Evolutionary conservation across 2,888 invertebrate genomes (phyloP).

Genomic region (Neoaliturus tenellus): DNA sequence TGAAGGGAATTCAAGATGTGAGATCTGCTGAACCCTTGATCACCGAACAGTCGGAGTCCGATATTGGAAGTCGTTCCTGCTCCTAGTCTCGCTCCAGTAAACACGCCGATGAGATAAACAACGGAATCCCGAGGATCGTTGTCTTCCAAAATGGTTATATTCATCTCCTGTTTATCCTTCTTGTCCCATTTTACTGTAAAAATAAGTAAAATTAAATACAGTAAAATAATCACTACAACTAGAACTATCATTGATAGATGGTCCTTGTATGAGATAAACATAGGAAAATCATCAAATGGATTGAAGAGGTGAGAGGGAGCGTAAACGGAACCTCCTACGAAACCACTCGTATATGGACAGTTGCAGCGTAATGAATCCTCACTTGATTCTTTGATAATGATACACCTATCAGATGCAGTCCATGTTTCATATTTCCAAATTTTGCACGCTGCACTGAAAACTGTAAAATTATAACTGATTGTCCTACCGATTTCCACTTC

Average conservation of each 20-base stretch:
- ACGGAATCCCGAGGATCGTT: neutral
- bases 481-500: neutral
- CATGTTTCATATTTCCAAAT: neutral
- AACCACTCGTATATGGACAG: neutral
- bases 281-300: neutral
- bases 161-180: neutral
- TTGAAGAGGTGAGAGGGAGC: neutral
- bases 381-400: neutral
- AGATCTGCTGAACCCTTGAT: neutral
- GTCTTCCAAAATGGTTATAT: neutral
- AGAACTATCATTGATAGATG: neutral
- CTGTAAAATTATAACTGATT: neutral
- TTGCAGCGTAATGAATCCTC: neutral
- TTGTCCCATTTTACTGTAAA: neutral
- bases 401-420: neutral
- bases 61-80: neutral
- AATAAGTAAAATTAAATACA: neutral
- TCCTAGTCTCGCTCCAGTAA: neutral
- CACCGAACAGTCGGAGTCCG: neutral
- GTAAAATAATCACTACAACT: neutral
- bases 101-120: neutral
- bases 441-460: neutral
- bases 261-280: neutral
- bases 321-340: neutral
- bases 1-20: neutral